Conservation (phyloP, 2,888 invertebrate species). For the Apomyelois bistriatella region DNA sequence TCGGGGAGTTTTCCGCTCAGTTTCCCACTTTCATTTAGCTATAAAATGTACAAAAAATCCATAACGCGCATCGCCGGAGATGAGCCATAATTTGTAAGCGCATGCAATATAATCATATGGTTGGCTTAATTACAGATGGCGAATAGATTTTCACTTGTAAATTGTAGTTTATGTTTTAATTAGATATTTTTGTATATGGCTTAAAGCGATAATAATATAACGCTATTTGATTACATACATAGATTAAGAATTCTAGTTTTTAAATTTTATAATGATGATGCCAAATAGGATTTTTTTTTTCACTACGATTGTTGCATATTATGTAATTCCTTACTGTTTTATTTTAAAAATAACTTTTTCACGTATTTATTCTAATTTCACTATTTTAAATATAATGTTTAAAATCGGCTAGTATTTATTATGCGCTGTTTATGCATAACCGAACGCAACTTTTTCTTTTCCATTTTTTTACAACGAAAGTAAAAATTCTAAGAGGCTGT, state of each 20-base stretch:
- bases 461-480: not conserved
- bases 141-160: conserved; percentile 22
- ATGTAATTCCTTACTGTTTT: too few relatives aligned
- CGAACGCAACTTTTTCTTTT: not conserved
- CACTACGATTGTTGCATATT: too few relatives aligned
- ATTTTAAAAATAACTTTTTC: too few relatives aligned
- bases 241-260: too few relatives aligned
- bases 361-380: too few relatives aligned
- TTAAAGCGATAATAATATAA: not conserved
- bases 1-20: conserved; percentile 38
- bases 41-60: conserved; percentile 32
- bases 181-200: not conserved
- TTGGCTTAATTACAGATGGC: conserved; percentile 15
- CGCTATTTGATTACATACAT: too few relatives aligned
- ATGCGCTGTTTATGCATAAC: too few relatives aligned
- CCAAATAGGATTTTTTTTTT: too few relatives aligned
- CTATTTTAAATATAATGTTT: too few relatives aligned
- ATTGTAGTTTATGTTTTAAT: conserved; percentile 9
- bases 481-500: not conserved
- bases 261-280: too few relatives aligned
- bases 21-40: conserved; percentile 60
- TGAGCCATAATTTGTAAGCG: conserved; percentile 17
- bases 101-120: conserved; percentile 8
- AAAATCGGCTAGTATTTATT: too few relatives aligned
- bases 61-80: conserved; percentile 16